Conservation (phyloP, 2,888 invertebrate species). For the Sipunculus nudus region DNA sequence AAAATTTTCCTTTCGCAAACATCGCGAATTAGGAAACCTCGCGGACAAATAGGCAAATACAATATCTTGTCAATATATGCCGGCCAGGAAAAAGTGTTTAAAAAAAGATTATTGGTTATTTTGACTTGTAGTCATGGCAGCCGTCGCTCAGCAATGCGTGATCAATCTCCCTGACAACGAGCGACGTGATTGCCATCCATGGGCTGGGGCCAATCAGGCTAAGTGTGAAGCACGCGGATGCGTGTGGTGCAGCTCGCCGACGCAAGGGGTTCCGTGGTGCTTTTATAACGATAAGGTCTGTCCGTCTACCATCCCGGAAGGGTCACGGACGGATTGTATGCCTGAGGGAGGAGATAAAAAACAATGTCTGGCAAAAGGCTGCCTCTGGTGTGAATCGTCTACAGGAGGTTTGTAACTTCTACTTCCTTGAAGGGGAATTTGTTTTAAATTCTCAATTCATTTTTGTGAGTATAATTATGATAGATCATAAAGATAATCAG, state of each 20-base stretch:
- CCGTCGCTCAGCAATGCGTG: constrained; percentile 8
- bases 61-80: too few relatives aligned
- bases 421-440: too few relatives aligned
- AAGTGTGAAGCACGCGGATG: constrained; percentile 26
- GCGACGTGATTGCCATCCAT: constrained; percentile 26
- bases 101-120: too few relatives aligned
- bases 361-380: constrained; percentile 22
- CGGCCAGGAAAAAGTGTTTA: too few relatives aligned
- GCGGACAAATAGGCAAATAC: too few relatives aligned
- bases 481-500: too few relatives aligned
- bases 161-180: constrained; percentile 18
- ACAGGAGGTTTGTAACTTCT: too few relatives aligned
- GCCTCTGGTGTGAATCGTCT: constrained; percentile 23
- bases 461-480: too few relatives aligned
- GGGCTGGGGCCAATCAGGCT: constrained; percentile 7
- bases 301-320: constrained; percentile 6
- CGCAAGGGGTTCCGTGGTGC: constrained; percentile 9
- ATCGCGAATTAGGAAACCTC: too few relatives aligned
- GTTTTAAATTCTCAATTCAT: too few relatives aligned
- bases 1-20: too few relatives aligned
- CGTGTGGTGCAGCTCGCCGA: constrained; percentile 15
- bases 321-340: constrained; percentile 19
- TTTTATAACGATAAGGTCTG: constrained; percentile 4
- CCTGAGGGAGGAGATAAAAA: constrained; percentile 20
- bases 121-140: too few relatives aligned